phyloP scores from a whole-genome alignment of 2,888 invertebrate genomes.

The Chrysomela aeneicollis region DNA sequence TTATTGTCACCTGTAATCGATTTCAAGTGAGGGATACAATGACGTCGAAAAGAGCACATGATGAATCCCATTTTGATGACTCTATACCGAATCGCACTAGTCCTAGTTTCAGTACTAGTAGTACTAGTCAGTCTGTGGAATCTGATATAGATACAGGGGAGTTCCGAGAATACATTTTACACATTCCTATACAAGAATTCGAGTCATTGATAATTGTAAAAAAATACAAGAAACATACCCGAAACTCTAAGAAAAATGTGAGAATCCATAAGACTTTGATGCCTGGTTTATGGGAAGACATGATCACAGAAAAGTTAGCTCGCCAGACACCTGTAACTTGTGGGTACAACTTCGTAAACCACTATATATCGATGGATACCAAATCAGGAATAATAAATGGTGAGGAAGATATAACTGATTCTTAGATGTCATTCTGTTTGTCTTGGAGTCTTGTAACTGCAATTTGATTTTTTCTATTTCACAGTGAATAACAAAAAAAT shows the following conservation, averaged over 20 bases:
- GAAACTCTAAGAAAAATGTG: not conserved
- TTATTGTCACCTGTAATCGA: not conserved
- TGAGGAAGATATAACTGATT: not conserved
- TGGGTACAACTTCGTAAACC: not conserved
- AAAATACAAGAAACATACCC: not conserved
- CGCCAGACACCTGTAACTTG: not conserved
- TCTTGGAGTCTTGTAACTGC: too few species aligned
- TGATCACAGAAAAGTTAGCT: not conserved
- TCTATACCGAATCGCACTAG: not conserved
- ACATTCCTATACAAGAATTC: not conserved
- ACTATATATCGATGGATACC: not conserved
- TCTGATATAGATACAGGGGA: not conserved
- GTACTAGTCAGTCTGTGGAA: not conserved
- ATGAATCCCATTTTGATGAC: not conserved
- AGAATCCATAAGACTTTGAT: constrained; percentile 2
- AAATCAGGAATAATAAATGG: constrained; percentile 2
- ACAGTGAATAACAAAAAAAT: too few species aligned
- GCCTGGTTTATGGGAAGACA: not conserved
- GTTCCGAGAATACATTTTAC: not conserved
- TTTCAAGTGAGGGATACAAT: not conserved
- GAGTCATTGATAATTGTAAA: not conserved
- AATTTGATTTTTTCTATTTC: too few species aligned
- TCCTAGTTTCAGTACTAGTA: not conserved
- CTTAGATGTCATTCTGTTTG: too few species aligned
- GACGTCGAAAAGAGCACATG: not conserved